These are phyloP conservation scores for Spisula solida DNA, from an alignment of 2,888 invertebrate genomes.

Conservation along the genomic window DNA sequence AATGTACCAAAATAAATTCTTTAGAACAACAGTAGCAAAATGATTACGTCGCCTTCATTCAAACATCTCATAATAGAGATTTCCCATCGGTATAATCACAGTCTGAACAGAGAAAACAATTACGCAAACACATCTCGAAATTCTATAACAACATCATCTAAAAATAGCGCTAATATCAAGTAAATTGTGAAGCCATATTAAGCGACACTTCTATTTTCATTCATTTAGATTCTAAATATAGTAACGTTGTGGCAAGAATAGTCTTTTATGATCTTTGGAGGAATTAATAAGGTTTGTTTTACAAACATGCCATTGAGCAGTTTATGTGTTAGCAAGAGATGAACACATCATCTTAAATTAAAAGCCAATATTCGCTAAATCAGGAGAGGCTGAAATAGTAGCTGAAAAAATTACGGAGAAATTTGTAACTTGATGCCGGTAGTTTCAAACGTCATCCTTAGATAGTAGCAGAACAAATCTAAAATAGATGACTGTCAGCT, in stretches of 20 bases:
- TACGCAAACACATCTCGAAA: not conserved
- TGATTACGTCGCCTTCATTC: not conserved
- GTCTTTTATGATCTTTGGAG: not conserved
- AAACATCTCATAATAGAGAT: not conserved
- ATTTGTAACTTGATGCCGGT: no score
- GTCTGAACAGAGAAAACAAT: not conserved
- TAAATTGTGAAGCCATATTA: not conserved
- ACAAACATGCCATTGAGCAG: not conserved
- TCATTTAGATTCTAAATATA: constrained; percentile 8
- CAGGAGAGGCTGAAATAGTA: not conserved
- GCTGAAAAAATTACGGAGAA: not conserved
- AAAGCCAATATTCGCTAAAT: constrained; percentile 1
- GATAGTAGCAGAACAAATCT: no score
- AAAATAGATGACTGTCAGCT: no score
- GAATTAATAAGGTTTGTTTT: constrained; percentile 6
- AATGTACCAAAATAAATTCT: not conserved
- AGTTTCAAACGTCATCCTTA: no score
- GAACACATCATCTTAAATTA: not conserved
- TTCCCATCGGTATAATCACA: not conserved
- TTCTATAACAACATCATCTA: not conserved
- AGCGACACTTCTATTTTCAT: constrained; percentile 14
- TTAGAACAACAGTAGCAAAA: not conserved
- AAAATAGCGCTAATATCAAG: not conserved
- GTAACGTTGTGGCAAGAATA: not conserved
- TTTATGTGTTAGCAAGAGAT: not conserved